Evolutionary conservation across 2,888 invertebrate species (phyloP).

Genomic region (Sphecodes monilicornis): DNA sequence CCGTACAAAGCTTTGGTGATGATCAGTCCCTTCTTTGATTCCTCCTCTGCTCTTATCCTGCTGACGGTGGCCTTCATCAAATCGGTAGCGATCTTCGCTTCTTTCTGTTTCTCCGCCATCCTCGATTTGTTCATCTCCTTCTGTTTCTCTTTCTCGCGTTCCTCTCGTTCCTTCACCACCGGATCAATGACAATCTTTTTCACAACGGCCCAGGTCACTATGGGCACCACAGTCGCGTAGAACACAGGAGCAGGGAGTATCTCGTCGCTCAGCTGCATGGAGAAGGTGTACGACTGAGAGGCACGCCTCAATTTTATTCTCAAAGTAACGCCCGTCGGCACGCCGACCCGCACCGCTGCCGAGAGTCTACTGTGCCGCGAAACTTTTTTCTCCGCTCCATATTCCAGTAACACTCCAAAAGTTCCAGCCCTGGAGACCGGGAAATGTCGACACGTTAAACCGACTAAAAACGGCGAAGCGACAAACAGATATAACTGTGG

Average conservation of each 20-base stretch:
- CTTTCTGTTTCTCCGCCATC: slow-evolving; percentile 91
- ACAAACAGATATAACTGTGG: not conserved
- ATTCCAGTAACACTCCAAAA: slow-evolving; percentile 94
- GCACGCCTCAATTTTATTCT: slow-evolving; percentile 94
- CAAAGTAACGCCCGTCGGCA: slow-evolving; percentile 94
- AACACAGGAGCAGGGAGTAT: slow-evolving; percentile 95
- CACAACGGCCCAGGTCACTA: slow-evolving; percentile 92
- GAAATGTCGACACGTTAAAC: slow-evolving; percentile 1
- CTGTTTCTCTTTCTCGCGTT: slow-evolving; percentile 92
- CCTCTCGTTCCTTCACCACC: slow-evolving; percentile 91
- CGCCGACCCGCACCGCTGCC: slow-evolving; percentile 93
- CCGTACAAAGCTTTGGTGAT: slow-evolving; percentile 94
- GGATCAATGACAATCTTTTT: slow-evolving; percentile 95
- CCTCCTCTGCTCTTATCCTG: slow-evolving; percentile 93
- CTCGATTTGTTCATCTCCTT: slow-evolving; percentile 92
- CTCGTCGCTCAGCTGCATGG: slow-evolving; percentile 96
- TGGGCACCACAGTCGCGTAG: slow-evolving; percentile 96
- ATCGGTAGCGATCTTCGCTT: slow-evolving; percentile 94
- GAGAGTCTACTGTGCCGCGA: slow-evolving; percentile 95
- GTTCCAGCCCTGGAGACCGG: slow-evolving; percentile 89
- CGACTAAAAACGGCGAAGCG: not conserved
- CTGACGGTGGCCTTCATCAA: slow-evolving; percentile 96
- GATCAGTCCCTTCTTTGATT: slow-evolving; percentile 92
- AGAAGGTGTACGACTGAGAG: slow-evolving; percentile 94
- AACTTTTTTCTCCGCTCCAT: slow-evolving; percentile 96